phyloP scores from a whole-genome alignment of 2,888 invertebrate species.

The Netelia virgata region DNA sequence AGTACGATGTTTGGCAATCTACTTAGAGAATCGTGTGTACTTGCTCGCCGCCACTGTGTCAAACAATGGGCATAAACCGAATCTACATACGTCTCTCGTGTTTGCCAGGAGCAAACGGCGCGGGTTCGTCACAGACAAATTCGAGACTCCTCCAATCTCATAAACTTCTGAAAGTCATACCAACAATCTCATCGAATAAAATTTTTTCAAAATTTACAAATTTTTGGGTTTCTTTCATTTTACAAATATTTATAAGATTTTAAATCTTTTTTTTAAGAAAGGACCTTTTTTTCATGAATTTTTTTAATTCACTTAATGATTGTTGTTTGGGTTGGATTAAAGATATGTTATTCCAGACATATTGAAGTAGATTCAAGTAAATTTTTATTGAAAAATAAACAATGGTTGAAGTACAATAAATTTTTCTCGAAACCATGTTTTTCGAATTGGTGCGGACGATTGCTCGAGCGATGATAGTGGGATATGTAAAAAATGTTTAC shows the following conservation, averaged over 20 bases:
- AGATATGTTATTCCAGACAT: no score
- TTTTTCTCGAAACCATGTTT: no score
- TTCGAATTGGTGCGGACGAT: no score
- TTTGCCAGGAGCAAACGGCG: conserved; percentile 30
- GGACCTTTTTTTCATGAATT: no score
- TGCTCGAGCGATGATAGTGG: no score
- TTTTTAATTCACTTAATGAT: no score
- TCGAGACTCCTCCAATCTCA: background rate
- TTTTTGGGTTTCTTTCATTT: background rate
- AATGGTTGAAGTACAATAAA: no score
- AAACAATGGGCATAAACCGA: conserved; percentile 27
- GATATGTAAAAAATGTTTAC: no score
- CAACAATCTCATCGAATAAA: background rate
- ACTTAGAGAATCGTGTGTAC: conserved; percentile 19
- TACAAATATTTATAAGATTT: background rate
- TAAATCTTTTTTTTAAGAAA: background rate
- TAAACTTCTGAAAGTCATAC: background rate
- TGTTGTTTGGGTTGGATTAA: no score
- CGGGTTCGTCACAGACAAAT: background rate
- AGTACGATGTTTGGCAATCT: conserved; percentile 48
- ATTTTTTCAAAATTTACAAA: background rate
- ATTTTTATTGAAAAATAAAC: no score
- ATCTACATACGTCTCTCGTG: conserved; percentile 30
- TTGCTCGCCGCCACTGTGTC: conserved; percentile 10
- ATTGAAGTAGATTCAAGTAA: no score